Evolutionary conservation across 1,140 invertebrate species (phyloP).

Genomic region (Cyphomyrmex costatus): DNA sequence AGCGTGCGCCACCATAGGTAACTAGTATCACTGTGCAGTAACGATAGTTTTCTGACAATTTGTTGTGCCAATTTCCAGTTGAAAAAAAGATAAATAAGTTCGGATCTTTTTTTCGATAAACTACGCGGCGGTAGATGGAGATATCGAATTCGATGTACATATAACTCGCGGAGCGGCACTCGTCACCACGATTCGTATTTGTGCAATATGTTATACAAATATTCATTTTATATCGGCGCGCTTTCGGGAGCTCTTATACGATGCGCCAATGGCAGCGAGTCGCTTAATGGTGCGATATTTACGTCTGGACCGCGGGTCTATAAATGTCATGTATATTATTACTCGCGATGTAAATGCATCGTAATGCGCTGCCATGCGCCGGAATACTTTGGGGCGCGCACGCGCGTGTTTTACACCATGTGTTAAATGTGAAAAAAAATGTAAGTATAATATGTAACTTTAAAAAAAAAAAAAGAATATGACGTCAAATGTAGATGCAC

Average conservation of each 20-base stretch:
- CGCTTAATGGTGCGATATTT: conserved; percentile 57
- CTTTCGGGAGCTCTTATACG: conserved; percentile 42
- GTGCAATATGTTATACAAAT: conserved; percentile 51
- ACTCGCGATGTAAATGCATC: conserved; percentile 55
- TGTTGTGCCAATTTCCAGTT: conserved; percentile 13
- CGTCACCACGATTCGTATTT: conserved; percentile 1
- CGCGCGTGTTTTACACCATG: neutral
- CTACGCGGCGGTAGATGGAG: neutral
- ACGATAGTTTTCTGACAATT: neutral
- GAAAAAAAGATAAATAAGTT: conserved; percentile 35
- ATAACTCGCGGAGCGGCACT: neutral
- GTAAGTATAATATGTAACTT: too few relatives aligned
- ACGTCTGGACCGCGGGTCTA: conserved; percentile 55
- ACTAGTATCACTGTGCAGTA: neutral
- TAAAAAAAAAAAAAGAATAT: too few relatives aligned
- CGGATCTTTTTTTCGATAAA: conserved; percentile 1
- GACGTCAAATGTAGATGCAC: too few relatives aligned
- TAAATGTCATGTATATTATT: conserved; percentile 61
- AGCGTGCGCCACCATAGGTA: neutral
- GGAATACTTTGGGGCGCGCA: neutral
- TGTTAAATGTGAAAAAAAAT: conserved; percentile 28
- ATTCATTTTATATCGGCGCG: conserved; percentile 51
- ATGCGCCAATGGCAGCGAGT: conserved; percentile 40
- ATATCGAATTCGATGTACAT: conserved; percentile 23
- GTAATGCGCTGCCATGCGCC: conserved; percentile 9